Base-by-base conservation (phyloP, 2,797 vertebrate species). In the Spheniscus humboldti region DNA sequence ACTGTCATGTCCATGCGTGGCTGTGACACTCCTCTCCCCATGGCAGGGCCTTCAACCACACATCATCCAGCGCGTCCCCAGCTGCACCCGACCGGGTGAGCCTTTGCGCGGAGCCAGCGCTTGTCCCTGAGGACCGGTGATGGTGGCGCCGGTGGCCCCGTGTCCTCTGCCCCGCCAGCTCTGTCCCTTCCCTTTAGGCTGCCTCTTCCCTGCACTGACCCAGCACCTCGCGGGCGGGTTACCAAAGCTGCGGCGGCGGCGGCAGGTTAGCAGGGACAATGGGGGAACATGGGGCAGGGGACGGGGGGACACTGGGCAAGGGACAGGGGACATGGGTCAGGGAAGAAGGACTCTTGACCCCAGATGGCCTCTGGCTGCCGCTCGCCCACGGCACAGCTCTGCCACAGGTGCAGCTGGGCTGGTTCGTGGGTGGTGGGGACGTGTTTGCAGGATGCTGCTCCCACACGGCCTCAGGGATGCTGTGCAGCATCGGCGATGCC, bases 41-140 rank as follows among this genome's bases (percentile, higher is more conserved):
- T 8, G 66, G 56, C 96, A 99, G 98, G 98, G 97, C 75, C 97
- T 98, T 55, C 98, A 87, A 18, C 97, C 98, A 8, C 99, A 99
- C 90, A 12, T 98, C 57, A 96, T 99, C 89, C 98, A 98, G 96
- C 98, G 95, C 39, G 91, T 94, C 95, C 97, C 94, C 94, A 95
- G 93, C 95, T 98, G 98, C 63, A 79, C 96, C 88, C 96, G 71
- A 43, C 97, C 92, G 77, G 98, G 98, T 98, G 97, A 98, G 97
- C 68, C 33, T 18, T 16, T 1, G 3, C 3, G 1, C 6, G 1
- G 25, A 39, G 67, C 63, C 4, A 0, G 13, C 1, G 3, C 27
- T 53, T 3, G 2, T 10, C 37, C 59, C 67, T 5, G 3, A 4
- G 55, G 12, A 12, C 22, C 2, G 3, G 73, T 31, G 88, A 24